phyloP scores from a whole-genome alignment of 2,797 vertebrate genomes.

The Amazonetta brasiliensis region DNA sequence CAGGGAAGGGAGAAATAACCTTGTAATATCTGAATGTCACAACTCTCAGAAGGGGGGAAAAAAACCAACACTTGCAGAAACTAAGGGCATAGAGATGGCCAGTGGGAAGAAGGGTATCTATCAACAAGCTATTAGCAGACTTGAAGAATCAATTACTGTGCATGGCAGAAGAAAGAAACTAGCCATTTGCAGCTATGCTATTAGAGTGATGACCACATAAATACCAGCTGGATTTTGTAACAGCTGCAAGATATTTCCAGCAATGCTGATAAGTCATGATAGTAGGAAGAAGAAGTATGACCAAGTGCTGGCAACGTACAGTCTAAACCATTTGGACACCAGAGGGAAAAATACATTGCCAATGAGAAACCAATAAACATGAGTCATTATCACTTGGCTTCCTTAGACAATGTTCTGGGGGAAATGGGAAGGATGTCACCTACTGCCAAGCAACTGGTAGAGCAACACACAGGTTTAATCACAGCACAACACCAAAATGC shows the following conservation, averaged over 20 bases:
- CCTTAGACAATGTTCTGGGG: background rate
- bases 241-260: slow-evolving; percentile 28
- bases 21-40: background rate
- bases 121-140: slow-evolving; percentile 28
- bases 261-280: background rate
- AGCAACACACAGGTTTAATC: background rate
- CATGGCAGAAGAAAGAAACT: slow-evolving; percentile 13
- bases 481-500: background rate
- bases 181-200: background rate
- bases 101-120: background rate
- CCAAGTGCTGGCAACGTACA: background rate
- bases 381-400: background rate
- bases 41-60: background rate
- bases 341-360: background rate
- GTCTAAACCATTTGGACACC: slow-evolving; percentile 6
- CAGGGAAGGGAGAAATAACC: slow-evolving; percentile 7
- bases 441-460: background rate
- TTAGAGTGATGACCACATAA: slow-evolving; percentile 28
- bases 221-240: slow-evolving; percentile 12
- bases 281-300: slow-evolving; percentile 23
- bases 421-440: slow-evolving; percentile 1
- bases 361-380: slow-evolving; percentile 6
- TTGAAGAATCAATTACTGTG: background rate
- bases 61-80: background rate
- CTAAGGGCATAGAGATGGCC: background rate